Evolutionary conservation across 2,797 vertebrate species (phyloP).

Genomic region (Iguana delicatissima): DNA sequence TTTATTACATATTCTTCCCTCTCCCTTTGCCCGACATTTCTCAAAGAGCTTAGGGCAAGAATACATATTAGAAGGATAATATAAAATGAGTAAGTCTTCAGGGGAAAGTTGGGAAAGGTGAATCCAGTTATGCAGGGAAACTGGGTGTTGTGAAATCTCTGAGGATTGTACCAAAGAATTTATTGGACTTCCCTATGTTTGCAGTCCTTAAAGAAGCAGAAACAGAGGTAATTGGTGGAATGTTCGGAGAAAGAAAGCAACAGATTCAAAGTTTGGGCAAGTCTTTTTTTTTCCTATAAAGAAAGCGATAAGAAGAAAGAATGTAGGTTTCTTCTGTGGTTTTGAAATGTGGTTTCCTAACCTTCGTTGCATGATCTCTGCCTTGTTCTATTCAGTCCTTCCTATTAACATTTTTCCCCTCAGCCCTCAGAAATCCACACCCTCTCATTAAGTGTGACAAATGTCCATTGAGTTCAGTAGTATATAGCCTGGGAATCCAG

Average conservation of each 20-base stretch:
- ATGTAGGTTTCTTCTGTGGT: background rate
- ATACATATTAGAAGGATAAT: background rate
- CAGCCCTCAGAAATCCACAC: rapidly evolving
- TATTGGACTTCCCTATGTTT: background rate
- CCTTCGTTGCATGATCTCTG: background rate
- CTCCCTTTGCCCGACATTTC: background rate
- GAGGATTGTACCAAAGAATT: background rate
- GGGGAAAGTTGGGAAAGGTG: background rate
- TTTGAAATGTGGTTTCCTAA: background rate
- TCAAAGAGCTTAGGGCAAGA: background rate
- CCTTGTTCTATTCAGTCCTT: background rate
- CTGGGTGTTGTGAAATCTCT: background rate
- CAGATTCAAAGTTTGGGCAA: background rate
- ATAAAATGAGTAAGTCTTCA: background rate
- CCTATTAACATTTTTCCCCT: background rate
- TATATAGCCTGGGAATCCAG: background rate
- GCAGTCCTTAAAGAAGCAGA: background rate
- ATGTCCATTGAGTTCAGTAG: background rate
- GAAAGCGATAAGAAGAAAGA: background rate
- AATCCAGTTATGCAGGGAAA: background rate
- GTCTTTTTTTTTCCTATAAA: too few species aligned
- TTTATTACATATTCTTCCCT: background rate
- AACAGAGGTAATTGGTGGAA: background rate
- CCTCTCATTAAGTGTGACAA: conserved; percentile 1
- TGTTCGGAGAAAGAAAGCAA: background rate